Conservation (phyloP, 2,797 vertebrate species). For the Neosilurus hyrtlii region DNA sequence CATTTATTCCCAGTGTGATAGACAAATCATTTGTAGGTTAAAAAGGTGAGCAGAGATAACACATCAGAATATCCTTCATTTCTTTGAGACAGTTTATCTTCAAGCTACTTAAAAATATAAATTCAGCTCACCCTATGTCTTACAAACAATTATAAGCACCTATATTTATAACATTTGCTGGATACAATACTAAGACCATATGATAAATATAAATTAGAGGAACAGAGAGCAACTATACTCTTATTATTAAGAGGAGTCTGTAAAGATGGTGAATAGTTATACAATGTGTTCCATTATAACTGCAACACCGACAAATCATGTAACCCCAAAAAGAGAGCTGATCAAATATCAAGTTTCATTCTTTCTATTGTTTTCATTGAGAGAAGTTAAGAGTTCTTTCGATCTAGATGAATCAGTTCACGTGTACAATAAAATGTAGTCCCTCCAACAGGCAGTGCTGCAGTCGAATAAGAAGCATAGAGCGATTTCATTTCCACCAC, state of each 20-base stretch:
- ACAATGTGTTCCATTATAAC: not conserved
- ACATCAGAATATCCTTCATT: not conserved
- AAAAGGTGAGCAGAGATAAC: not conserved
- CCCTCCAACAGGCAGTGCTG: not conserved
- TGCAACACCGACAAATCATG: not conserved
- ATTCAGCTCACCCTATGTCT: not conserved
- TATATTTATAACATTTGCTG: not conserved
- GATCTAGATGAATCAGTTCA: not conserved
- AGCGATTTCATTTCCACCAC: not conserved
- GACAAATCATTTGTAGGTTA: not conserved
- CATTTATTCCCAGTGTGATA: not conserved
- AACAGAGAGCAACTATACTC: not conserved
- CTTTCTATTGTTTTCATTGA: slow-evolving; percentile 5
- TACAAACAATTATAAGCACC: slow-evolving; percentile 2
- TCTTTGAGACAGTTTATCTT: not conserved
- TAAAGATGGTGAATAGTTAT: not conserved
- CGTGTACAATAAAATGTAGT: not conserved
- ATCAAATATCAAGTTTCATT: slow-evolving; percentile 2
- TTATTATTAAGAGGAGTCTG: slow-evolving; percentile 3
- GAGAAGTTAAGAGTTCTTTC: not conserved
- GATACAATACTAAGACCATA: not conserved
- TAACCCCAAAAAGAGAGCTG: slow-evolving; percentile 1
- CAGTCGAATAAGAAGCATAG: not conserved
- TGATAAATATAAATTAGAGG: slow-evolving; percentile 22
- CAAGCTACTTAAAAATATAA: not conserved